A percentile compares a stretch with the other conserved stretches of the same genome.
phyloP scores from a whole-genome alignment of 2,113 vertebrate species.

The Irena cyanogastra region DNA sequence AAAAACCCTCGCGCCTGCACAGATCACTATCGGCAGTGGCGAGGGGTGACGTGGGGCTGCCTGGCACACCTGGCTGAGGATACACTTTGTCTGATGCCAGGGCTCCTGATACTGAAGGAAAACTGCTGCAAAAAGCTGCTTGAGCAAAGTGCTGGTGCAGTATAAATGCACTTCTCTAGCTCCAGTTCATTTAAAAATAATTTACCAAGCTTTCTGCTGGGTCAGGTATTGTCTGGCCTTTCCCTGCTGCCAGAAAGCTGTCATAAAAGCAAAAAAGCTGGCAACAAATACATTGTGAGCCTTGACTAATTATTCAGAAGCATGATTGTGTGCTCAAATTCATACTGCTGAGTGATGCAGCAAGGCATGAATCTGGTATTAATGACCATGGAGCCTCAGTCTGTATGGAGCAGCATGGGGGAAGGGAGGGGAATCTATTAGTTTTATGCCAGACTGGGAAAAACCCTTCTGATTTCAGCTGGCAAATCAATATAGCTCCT shows the following conservation, averaged over 20 bases:
- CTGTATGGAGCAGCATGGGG: conserved; percentile 11
- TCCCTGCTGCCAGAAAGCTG: neutral
- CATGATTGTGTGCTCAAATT: neutral
- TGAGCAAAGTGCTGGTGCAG: neutral
- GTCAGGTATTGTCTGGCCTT: conserved; percentile 15
- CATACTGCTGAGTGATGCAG: conserved; percentile 18
- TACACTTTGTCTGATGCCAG: neutral
- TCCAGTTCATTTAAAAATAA: neutral
- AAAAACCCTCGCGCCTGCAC: neutral
- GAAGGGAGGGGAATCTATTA: neutral
- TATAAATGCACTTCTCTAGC: neutral
- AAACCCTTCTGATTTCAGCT: conserved; percentile 29
- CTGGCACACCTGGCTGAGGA: neutral
- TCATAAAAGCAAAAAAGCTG: neutral
- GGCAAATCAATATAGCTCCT: conserved; percentile 3
- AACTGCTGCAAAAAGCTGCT: neutral
- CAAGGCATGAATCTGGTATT: conserved; percentile 21
- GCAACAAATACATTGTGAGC: neutral
- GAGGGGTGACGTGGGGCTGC: neutral
- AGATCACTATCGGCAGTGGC: neutral
- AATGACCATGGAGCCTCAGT: conserved; percentile 36
- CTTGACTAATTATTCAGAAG: conserved; percentile 1
- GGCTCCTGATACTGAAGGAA: neutral
- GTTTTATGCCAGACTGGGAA: conserved; percentile 3
- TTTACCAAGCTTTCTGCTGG: neutral